Conservation (phyloP, 92 coral and sea anemone species). For the Phymanthus crucifer region DNA sequence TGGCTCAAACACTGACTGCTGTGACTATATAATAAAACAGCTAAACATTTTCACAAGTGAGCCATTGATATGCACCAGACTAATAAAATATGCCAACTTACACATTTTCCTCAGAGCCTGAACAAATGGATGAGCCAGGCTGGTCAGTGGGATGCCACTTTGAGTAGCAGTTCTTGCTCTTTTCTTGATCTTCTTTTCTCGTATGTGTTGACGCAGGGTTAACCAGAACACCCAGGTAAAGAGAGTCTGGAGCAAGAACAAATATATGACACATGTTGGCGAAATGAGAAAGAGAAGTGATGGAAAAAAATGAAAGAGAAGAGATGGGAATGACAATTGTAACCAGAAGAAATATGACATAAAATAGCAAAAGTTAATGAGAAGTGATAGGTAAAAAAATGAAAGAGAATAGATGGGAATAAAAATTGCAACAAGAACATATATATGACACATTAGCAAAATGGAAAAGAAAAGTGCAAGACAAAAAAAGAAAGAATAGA, state of each 20-base stretch:
- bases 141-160: conserved; percentile 68
- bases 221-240: conserved; percentile 98
- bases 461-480: not conserved
- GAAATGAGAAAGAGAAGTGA: not conserved
- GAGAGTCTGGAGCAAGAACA: conserved; percentile 61
- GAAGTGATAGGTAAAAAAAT: not conserved
- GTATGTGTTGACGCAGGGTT: conserved; percentile 86
- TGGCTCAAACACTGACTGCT: too few species aligned
- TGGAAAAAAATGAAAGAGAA: not conserved
- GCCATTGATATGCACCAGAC: too few species aligned
- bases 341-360: not conserved
- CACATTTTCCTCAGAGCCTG: conserved; percentile 86
- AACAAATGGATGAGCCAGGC: conserved; percentile 83
- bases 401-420: not conserved
- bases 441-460: not conserved
- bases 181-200: conserved; percentile 83
- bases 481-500: not conserved
- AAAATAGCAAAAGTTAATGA: not conserved
- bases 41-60: too few species aligned
- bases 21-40: too few species aligned
- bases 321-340: not conserved
- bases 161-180: conserved; percentile 58
- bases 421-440: not conserved
- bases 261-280: not conserved
- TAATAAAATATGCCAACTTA: conserved; percentile 52